Conservation (phyloP, 2,113 vertebrate genomes). For the Speoplatyrhinus poulsoni region DNA sequence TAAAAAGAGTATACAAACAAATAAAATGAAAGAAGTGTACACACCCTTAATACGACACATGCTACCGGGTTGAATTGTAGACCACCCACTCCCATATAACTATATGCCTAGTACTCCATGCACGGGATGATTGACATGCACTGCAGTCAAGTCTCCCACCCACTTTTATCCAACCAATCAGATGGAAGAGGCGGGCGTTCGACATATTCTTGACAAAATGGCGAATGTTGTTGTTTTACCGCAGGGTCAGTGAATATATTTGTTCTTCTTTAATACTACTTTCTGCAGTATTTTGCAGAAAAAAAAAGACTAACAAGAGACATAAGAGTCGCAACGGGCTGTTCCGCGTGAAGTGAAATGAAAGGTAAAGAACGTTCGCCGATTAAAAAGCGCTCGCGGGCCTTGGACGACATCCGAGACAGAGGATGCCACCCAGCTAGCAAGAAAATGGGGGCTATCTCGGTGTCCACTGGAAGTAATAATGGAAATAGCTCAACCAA, state of each 20-base stretch:
- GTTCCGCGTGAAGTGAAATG: constrained; percentile 74
- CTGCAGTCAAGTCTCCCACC: constrained; percentile 32
- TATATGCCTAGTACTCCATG: neutral
- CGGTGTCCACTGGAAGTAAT: constrained; percentile 77
- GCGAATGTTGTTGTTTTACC: constrained; percentile 78
- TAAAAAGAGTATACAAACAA: neutral
- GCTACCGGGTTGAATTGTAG: too few species aligned
- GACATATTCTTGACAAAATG: constrained; percentile 76
- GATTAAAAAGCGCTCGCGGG: constrained; percentile 93
- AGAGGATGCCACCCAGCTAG: constrained; percentile 84
- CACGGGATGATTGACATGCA: constrained; percentile 53
- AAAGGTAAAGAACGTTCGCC: constrained; percentile 96
- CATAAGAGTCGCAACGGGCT: constrained; percentile 16
- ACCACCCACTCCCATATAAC: too few species aligned
- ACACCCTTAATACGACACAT: neutral
- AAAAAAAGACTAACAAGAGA: neutral
- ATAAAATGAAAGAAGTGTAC: constrained; percentile 5
- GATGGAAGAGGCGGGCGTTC: constrained; percentile 44
- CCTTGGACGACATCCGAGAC: constrained; percentile 85
- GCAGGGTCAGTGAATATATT: constrained; percentile 70
- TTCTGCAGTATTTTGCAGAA: constrained; percentile 43
- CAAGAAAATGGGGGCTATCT: constrained; percentile 88
- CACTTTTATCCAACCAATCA: constrained; percentile 66
- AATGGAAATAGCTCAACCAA: constrained; percentile 80
- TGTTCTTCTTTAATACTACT: constrained; percentile 22